phyloP scores from a whole-genome alignment of 2,113 vertebrate species.

The Oncorhynchus clarkii region DNA sequence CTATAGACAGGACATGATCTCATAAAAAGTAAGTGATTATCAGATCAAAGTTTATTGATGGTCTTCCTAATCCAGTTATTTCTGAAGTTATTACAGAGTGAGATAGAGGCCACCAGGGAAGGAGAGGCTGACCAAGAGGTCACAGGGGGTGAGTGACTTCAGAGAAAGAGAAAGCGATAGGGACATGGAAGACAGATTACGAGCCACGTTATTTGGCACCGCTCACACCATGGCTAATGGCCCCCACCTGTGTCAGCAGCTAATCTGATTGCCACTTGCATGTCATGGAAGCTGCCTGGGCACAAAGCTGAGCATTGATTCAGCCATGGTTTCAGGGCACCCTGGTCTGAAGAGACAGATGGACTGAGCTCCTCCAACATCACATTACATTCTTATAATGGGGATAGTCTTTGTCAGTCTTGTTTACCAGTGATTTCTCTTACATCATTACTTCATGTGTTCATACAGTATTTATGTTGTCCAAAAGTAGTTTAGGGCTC shows the following conservation, averaged over 20 bases:
- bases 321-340: not conserved
- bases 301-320: not conserved
- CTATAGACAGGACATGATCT: not conserved
- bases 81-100: not conserved
- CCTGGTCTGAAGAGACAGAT: slow-evolving; percentile 2
- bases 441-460: no score
- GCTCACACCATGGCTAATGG: slow-evolving; percentile 34
- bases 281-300: slow-evolving; percentile 20
- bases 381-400: not conserved
- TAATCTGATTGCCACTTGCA: slow-evolving; percentile 66
- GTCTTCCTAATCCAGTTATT: slow-evolving; percentile 1
- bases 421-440: no score
- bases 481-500: no score
- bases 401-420: no score
- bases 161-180: slow-evolving; percentile 8
- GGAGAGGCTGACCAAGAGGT: slow-evolving; percentile 1
- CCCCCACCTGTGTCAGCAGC: slow-evolving; percentile 20
- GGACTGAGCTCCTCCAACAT: not conserved
- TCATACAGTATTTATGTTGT: no score
- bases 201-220: slow-evolving; percentile 41
- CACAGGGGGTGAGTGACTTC: slow-evolving; percentile 17
- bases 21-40: not conserved
- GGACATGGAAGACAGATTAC: slow-evolving; percentile 52
- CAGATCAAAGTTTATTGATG: not conserved
- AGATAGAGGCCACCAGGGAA: not conserved